Conservation (phyloP, 2,113 vertebrate genomes). For the Callipepla squamata region DNA sequence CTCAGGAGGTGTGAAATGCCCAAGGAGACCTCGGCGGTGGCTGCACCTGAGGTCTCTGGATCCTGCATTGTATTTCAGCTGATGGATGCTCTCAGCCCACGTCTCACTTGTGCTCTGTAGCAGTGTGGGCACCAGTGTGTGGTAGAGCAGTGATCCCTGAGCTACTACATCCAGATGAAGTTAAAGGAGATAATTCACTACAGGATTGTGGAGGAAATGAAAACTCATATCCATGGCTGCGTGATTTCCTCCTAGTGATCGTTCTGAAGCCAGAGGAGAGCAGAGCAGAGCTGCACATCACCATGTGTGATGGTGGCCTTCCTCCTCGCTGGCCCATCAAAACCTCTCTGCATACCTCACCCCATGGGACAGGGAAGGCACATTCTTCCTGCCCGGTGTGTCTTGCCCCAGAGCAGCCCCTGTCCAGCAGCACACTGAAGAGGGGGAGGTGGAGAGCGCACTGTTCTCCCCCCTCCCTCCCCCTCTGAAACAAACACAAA, state of each 20-base stretch:
- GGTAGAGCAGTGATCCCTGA: background rate
- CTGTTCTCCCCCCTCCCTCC: background rate
- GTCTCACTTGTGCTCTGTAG: background rate
- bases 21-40: background rate
- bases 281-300: background rate
- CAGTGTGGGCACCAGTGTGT: background rate
- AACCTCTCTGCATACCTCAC: background rate
- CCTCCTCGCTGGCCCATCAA: background rate
- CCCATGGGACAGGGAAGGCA: background rate
- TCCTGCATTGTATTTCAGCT: background rate
- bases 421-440: background rate
- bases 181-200: background rate
- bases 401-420: background rate
- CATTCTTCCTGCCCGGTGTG: background rate
- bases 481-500: background rate
- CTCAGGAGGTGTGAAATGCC: background rate
- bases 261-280: background rate
- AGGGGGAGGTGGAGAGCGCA: background rate
- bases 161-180: background rate
- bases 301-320: background rate
- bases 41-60: background rate
- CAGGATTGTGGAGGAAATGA: background rate
- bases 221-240: background rate
- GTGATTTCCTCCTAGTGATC: background rate
- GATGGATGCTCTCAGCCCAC: rapidly evolving